Evolutionary conservation across 2,888 invertebrate species (phyloP).

Genomic region (Poecilus cupreus): DNA sequence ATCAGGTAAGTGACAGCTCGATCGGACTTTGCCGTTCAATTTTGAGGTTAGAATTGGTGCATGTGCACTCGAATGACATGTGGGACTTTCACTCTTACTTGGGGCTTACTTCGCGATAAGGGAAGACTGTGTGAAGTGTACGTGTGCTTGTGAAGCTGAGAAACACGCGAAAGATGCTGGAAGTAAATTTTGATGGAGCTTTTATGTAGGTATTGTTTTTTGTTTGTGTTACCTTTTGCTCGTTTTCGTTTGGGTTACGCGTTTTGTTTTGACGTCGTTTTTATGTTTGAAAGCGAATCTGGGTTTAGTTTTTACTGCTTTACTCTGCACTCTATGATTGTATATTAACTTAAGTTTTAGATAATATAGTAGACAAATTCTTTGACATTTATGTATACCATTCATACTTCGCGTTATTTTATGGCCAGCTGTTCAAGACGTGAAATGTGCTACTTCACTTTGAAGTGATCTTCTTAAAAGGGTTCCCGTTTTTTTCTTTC

Average conservation of each 20-base stretch:
- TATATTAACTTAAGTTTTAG: too few relatives aligned
- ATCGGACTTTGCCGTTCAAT: not conserved
- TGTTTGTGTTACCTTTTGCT: not conserved
- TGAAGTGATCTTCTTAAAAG: not conserved
- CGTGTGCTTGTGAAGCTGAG: not conserved
- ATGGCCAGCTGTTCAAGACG: not conserved
- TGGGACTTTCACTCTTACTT: conserved; percentile 45
- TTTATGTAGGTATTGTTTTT: not conserved
- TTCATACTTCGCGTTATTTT: not conserved
- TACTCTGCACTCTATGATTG: not conserved
- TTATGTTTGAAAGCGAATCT: not conserved
- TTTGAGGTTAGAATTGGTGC: not conserved
- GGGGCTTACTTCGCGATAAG: not conserved
- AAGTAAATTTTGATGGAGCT: conserved; percentile 40
- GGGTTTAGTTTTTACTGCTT: not conserved
- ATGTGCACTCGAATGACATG: not conserved
- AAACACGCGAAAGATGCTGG: not conserved
- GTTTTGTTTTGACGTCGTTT: not conserved
- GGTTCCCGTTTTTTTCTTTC: not conserved
- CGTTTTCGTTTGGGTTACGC: not conserved
- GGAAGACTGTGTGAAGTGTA: not conserved
- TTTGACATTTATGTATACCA: too few relatives aligned
- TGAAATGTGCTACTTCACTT: not conserved
- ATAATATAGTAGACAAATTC: too few relatives aligned
- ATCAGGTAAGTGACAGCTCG: not conserved